Evolutionary conservation across 2,797 vertebrate genomes (phyloP), one percentile per base, ranked within the genome.

Genomic region (Saxicola maurus): DNA sequence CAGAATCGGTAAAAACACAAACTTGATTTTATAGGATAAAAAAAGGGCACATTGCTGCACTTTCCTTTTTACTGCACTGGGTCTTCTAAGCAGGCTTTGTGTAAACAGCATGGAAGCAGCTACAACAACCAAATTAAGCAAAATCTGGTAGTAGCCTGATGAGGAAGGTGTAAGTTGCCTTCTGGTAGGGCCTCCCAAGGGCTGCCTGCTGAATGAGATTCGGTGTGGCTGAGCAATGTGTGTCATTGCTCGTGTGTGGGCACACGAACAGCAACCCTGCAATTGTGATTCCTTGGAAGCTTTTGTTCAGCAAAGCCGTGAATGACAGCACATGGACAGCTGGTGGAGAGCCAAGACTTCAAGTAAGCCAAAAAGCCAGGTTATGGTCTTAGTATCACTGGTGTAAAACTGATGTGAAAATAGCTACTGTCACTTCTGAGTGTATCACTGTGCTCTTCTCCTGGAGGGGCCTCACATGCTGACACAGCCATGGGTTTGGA

Each of bases 141-240:
- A 83, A 80, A 84, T 62, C 43, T 52, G 20, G 28, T 35, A 82
- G 76, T n/a, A 88, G 56, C 37, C 52, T 76, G 62, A 71, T 46
- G 10, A 69, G 67, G 33, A 73, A 56, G 71, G 82, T 90, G 21
- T 87, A 49, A 90, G 66, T 46, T 6, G 4, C 65, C 60, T 87
- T 77, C 82, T 87, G 84, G 38, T 37, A 81, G 55, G 40, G 68
- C 75, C 65, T 94, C 72, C 85, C 40, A 65, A 10, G 0, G 27
- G 24, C 20, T 55, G 66, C 43, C 76, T 92, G 66, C 62, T 10
- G 21, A 73, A 66, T 49, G 66, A 52, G 83, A 62, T 81, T 61
- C 0, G 0, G 17, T 52, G n/a, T 1, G 2, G 37, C 55, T 90
- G 64, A 83, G 52, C 12, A 1, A 8, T 3, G 4, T 40, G 74